These are phyloP conservation scores for Fabriciana adippe DNA, from an alignment of 2,888 invertebrate genomes.

Conservation along the genomic window DNA sequence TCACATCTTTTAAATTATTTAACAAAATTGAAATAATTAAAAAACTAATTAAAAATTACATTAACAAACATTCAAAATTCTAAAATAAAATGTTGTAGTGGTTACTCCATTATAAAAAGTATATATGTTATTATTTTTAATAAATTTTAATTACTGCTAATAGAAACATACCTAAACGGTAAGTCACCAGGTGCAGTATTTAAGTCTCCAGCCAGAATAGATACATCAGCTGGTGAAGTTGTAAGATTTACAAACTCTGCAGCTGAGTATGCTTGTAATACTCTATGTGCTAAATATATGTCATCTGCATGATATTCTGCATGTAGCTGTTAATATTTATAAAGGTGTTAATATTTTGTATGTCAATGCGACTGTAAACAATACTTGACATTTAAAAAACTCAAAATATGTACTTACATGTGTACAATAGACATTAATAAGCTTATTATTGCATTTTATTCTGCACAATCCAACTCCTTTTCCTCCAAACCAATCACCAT, in stretches of 20 bases:
- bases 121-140: background rate
- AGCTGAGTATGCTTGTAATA: constrained; percentile 96
- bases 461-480: constrained; percentile 95
- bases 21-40: too few relatives aligned
- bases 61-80: too few relatives aligned
- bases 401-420: constrained; percentile 86
- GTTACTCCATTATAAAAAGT: too few relatives aligned
- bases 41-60: too few relatives aligned
- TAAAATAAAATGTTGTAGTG: too few relatives aligned
- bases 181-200: constrained; percentile 95
- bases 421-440: constrained; percentile 93
- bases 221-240: constrained; percentile 88
- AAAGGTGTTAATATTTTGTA: constrained; percentile 39
- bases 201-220: constrained; percentile 96
- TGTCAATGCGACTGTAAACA: background rate
- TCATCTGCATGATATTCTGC: constrained; percentile 95
- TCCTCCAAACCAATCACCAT: constrained; percentile 99
- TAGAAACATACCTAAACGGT: constrained; percentile 83
- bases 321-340: too few relatives aligned
- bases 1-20: too few relatives aligned
- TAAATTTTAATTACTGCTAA: background rate
- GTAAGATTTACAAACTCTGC: constrained; percentile 96
- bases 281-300: constrained; percentile 95
- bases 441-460: constrained; percentile 85
- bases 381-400: background rate